Evolutionary conservation across 2,797 vertebrate genomes (phyloP), one percentile per base, ranked within the genome.

Genomic region (Muraenolepis orangiensis): DNA sequence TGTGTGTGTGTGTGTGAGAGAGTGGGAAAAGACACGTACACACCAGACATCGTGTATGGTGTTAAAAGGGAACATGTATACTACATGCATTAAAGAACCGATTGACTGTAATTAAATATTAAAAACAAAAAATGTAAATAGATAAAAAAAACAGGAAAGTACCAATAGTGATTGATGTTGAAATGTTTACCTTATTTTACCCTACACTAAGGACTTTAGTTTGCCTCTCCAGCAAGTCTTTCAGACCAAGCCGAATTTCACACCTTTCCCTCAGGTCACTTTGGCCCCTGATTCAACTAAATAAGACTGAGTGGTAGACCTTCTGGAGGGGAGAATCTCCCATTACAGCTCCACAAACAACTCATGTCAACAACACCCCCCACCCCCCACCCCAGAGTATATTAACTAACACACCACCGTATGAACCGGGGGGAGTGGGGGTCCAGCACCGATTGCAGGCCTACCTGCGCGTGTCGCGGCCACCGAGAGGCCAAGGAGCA

Each of bases 381-480:
- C n/a, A n/a, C n/a, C 23, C 26, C 23, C 23, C 46, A 34, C 32
- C 3, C 57, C 23, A 12, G 57, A 1, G 12, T 34, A 34, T 31
- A n/a, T 14, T 28, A 5, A 28, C 64, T 26, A 67, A 5, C 66
- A 18, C 66, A 16, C 13, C 66, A 6, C 13, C 6, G 23, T 67
- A 31, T 18, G 5, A 31, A 29, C 28, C 66, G 51, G 51, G 2
- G n/a, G 32, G 23, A 51, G 36, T 23, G 31, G 76, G 40, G 13
- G 32, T n/a, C n/a, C n/a, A n/a, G n/a, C n/a, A n/a, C n/a, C n/a
- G n/a, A n/a, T n/a, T n/a, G n/a, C n/a, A n/a, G 10, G 18, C 90
- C 88, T 94, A 95, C 94, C 94, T 94, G 93, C 84, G 74, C 79
- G 81, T 38, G 87, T 81, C 29, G 88, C 83, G 76, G 85, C 84